A percentile compares a stretch with the other conserved stretches of the same genome.
phyloP scores from a whole-genome alignment of 2,113 vertebrate species.

The Myrmecophaga tridactyla region DNA sequence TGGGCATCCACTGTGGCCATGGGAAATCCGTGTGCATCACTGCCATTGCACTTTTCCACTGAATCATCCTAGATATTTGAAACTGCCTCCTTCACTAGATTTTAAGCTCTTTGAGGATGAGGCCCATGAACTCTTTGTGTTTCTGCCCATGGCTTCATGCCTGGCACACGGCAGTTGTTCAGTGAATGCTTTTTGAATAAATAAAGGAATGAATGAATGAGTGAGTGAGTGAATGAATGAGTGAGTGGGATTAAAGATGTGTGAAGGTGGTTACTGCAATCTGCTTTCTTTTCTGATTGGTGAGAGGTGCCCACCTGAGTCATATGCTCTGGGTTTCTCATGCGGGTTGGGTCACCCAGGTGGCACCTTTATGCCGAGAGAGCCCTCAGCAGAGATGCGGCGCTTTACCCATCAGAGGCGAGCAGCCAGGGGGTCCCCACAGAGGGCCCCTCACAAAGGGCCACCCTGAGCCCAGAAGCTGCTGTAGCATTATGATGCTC shows the following conservation, averaged over 20 bases:
- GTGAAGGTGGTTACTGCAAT: fast-evolving
- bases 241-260: not conserved
- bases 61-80: not conserved
- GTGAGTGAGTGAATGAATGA: no score
- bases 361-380: no score
- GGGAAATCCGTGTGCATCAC: not conserved
- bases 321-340: fast-evolving
- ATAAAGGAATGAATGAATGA: no score
- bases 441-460: not conserved
- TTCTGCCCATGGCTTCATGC: not conserved
- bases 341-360: no score
- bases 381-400: no score
- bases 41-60: not conserved
- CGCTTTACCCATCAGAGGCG: no score
- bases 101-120: no score
- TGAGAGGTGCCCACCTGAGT: fast-evolving
- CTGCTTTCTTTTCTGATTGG: no score
- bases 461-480: not conserved
- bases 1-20: not conserved
- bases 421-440: not conserved
- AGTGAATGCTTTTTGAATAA: not conserved
- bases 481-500: not conserved
- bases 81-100: no score
- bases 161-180: fast-evolving
- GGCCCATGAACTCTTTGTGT: no score